These are phyloP conservation scores for Chaetogeoica ovagalla DNA, from an alignment of 2,888 invertebrate species.

Conservation along the genomic window DNA sequence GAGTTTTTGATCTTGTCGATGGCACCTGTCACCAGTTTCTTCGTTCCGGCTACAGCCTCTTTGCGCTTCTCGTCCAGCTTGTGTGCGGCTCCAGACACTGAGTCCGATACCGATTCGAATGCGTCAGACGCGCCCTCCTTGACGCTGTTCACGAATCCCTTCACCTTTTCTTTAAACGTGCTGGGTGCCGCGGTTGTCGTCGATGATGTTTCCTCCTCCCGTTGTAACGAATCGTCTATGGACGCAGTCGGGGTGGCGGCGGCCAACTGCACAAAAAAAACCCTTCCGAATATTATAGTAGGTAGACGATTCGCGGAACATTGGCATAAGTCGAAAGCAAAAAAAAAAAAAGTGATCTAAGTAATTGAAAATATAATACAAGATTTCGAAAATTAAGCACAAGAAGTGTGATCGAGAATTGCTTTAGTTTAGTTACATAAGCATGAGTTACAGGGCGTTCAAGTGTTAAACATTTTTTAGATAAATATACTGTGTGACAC, in stretches of 20 bases:
- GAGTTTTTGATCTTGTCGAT: slow-evolving; percentile 33
- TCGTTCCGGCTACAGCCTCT: slow-evolving; percentile 23
- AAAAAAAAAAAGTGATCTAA: no score
- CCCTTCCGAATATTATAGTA: background rate
- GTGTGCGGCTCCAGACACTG: slow-evolving; percentile 14
- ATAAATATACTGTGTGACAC: no score
- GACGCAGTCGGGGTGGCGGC: background rate
- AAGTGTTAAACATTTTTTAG: no score
- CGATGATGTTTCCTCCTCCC: background rate
- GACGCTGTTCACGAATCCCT: slow-evolving; percentile 24
- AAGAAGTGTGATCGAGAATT: no score
- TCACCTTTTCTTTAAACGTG: slow-evolving; percentile 39
- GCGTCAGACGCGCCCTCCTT: slow-evolving; percentile 34
- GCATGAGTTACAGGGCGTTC: no score
- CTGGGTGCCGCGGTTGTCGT: background rate
- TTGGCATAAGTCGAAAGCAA: no score
- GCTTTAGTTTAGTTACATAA: no score
- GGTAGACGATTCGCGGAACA: no score
- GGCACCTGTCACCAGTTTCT: slow-evolving; percentile 21
- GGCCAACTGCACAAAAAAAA: slow-evolving; percentile 35
- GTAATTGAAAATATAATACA: no score
- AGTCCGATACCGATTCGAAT: slow-evolving; percentile 26
- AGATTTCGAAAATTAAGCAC: no score
- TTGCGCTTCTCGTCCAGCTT: slow-evolving; percentile 39
- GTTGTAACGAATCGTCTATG: background rate